Conservation (phyloP, 37 sponge, comb jelly and placozoan genomes). For the Oscarella lobularis region DNA sequence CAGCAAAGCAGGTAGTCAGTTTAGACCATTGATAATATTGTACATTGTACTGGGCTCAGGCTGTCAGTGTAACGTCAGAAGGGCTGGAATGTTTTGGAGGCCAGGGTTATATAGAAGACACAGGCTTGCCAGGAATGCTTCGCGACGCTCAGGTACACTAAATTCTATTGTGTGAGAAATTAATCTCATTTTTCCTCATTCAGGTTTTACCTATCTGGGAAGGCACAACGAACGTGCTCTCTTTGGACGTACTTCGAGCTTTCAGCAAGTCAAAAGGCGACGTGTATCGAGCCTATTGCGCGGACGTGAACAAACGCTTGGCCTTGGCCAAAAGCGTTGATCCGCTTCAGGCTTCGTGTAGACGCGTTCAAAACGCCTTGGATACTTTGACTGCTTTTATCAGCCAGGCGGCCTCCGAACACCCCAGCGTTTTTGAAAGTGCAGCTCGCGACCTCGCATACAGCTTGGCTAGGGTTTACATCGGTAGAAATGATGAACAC, state of each 20-base stretch:
- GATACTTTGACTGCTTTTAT: neutral
- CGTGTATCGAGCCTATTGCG: constrained; percentile 6
- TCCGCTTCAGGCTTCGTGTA: neutral
- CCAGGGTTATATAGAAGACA: constrained; percentile 94
- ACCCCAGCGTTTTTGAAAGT: constrained; percentile 5
- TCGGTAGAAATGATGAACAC: constrained; percentile 8
- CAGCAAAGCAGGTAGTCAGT: constrained; percentile 62
- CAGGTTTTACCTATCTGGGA: constrained; percentile 96
- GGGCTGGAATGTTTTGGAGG: constrained; percentile 94
- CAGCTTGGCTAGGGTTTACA: constrained; percentile 46
- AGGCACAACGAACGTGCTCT: constrained; percentile 86
- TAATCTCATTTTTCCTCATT: neutral
- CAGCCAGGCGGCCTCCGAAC: neutral
- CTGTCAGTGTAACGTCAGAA: constrained; percentile 56
- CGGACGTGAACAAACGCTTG: constrained; percentile 8
- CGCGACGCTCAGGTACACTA: constrained; percentile 74
- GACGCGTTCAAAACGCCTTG: neutral
- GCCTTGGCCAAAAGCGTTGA: constrained; percentile 3
- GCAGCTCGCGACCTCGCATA: constrained; percentile 69
- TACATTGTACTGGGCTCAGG: constrained; percentile 13
- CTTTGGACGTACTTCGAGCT: constrained; percentile 66
- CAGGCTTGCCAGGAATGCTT: constrained; percentile 68
- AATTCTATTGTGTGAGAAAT: neutral
- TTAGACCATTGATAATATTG: neutral
- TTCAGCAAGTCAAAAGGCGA: constrained; percentile 31